These are phyloP conservation scores for Paradisaea rubra DNA, from an alignment of 2,113 vertebrate genomes.

Conservation along the genomic window DNA sequence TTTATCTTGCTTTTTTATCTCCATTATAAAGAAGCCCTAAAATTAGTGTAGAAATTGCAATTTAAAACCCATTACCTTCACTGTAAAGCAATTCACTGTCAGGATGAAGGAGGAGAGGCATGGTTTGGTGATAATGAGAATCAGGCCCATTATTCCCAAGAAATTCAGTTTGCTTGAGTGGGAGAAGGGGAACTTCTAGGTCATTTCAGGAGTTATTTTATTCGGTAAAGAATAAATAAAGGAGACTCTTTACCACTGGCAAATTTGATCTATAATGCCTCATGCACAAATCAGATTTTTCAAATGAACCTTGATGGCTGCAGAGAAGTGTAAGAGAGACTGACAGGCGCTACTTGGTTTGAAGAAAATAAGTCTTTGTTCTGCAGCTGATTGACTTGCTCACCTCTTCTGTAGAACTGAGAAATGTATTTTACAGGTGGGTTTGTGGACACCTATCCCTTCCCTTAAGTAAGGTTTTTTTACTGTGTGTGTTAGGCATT, in stretches of 20 bases:
- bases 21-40: constrained; percentile 22
- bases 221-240: constrained; percentile 42
- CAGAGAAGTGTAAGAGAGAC: background rate
- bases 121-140: constrained; percentile 43
- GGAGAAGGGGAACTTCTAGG: constrained; percentile 37
- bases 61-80: constrained; percentile 41
- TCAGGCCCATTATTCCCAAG: constrained; percentile 47
- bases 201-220: constrained; percentile 42
- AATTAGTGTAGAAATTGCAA: constrained; percentile 49
- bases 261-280: constrained; percentile 49
- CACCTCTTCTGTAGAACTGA: background rate
- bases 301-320: constrained; percentile 34
- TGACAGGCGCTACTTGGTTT: background rate
- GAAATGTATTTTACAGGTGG: background rate
- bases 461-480: background rate
- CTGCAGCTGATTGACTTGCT: background rate
- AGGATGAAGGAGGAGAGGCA: constrained; percentile 36
- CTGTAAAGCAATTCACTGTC: constrained; percentile 30
- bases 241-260: background rate
- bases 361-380: constrained; percentile 27
- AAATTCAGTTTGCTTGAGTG: constrained; percentile 40
- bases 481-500: background rate
- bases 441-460: background rate
- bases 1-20: constrained; percentile 24
- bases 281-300: constrained; percentile 32